Evolutionary conservation across 2,113 vertebrate species (phyloP).

Genomic region (Etheostoma spectabile): DNA sequence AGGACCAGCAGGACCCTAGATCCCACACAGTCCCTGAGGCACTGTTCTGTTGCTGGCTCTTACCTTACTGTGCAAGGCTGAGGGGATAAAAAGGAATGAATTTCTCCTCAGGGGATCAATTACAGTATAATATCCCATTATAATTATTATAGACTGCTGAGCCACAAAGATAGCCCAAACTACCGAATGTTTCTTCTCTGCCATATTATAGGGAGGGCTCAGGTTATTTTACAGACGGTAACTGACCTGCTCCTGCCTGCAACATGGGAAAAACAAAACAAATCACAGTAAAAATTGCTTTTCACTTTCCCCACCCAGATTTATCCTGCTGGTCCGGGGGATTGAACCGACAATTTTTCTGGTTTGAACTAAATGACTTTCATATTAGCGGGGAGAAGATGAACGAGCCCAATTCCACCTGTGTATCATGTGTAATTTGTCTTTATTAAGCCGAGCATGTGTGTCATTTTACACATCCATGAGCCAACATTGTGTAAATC

Average conservation of each 20-base stretch:
- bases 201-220: conserved; percentile 4
- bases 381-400: conserved; percentile 36
- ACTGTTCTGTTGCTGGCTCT: conserved; percentile 43
- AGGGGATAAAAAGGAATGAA: conserved; percentile 48
- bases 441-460: conserved; percentile 38
- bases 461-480: conserved; percentile 38
- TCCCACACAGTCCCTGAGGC: conserved; percentile 33
- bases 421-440: conserved; percentile 47
- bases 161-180: conserved; percentile 33
- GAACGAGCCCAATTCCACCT: conserved; percentile 43
- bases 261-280: background rate
- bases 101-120: conserved; percentile 59
- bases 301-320: too few relatives aligned
- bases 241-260: background rate
- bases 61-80: conserved; percentile 34
- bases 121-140: conserved; percentile 52
- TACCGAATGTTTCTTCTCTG: conserved; percentile 25
- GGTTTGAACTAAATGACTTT: conserved; percentile 32
- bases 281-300: background rate
- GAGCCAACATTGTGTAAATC: background rate
- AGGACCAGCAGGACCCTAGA: conserved; percentile 54
- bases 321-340: too few relatives aligned
- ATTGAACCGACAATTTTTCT: conserved; percentile 5
- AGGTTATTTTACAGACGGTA: conserved; percentile 4
- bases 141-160: conserved; percentile 60